Evolutionary conservation across 2,888 invertebrate genomes (phyloP).

Genomic region (Asteroscopus sphinx): DNA sequence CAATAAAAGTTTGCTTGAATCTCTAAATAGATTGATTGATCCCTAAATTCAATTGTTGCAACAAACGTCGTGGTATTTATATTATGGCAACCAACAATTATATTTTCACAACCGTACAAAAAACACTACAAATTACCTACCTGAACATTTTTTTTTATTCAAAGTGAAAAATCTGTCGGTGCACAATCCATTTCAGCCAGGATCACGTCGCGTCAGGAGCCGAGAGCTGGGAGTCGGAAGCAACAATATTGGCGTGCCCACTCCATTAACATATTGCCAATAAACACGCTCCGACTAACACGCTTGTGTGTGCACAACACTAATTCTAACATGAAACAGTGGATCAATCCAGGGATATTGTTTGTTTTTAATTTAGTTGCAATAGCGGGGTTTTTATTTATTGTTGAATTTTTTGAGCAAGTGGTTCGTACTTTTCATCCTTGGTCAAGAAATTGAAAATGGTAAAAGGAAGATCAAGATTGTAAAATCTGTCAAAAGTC

Average conservation of each 20-base stretch:
- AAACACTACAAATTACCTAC: constrained; percentile 15
- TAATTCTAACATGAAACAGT: constrained; percentile 47
- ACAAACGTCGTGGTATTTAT: too few species aligned
- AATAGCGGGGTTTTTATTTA: constrained; percentile 2
- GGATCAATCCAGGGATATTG: constrained; percentile 14
- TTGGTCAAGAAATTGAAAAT: too few species aligned
- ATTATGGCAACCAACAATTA: constrained; percentile 14
- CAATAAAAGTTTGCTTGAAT: too few species aligned
- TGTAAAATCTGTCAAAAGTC: too few species aligned
- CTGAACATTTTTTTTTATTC: constrained; percentile 25
- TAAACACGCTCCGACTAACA: constrained; percentile 48
- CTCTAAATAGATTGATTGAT: too few species aligned
- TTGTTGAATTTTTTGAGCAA: not conserved
- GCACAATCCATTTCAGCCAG: constrained; percentile 38
- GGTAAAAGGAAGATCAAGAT: too few species aligned
- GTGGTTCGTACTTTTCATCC: too few species aligned
- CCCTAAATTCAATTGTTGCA: too few species aligned
- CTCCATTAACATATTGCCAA: constrained; percentile 51
- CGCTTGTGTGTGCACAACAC: constrained; percentile 36
- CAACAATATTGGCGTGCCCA: constrained; percentile 37
- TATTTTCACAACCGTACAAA: constrained; percentile 4
- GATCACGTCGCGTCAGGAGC: constrained; percentile 32
- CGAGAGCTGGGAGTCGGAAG: constrained; percentile 15
- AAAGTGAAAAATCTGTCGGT: constrained; percentile 28
- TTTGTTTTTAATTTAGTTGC: constrained; percentile 14